These are phyloP conservation scores for Cisticola juncidis DNA, from an alignment of 2,113 vertebrate genomes.

Conservation along the genomic window DNA sequence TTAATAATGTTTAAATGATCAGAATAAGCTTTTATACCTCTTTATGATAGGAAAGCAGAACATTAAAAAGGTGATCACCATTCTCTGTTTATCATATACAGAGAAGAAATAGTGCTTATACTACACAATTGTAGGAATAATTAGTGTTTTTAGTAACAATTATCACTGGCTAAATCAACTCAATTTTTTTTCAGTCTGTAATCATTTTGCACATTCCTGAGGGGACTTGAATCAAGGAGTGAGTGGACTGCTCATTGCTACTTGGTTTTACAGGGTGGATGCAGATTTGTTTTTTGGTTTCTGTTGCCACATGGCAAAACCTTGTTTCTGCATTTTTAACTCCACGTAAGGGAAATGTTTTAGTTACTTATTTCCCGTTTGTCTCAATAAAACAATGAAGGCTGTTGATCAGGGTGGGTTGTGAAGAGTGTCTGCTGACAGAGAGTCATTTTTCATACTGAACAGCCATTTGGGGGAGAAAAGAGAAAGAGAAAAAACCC, in stretches of 20 bases:
- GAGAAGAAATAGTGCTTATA: background rate
- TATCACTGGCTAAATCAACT: background rate
- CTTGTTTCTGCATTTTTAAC: background rate
- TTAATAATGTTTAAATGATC: background rate
- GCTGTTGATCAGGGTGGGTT: background rate
- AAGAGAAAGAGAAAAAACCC: background rate
- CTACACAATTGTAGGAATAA: background rate
- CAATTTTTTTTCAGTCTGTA: background rate
- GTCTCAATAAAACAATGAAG: constrained; percentile 37
- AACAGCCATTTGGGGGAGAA: constrained; percentile 28
- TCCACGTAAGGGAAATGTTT: background rate
- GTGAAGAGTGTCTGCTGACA: background rate
- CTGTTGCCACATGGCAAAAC: background rate
- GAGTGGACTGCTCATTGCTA: background rate
- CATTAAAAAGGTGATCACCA: background rate
- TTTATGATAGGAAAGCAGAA: background rate
- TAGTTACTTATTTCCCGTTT: background rate
- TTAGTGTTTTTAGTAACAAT: background rate
- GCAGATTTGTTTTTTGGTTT: background rate
- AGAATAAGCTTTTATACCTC: background rate
- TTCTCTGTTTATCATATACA: background rate
- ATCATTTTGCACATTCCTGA: background rate
- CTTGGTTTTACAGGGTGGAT: background rate
- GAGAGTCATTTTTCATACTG: constrained; percentile 37
- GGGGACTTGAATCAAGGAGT: background rate